Percentiles rank a stretch among this genome's conserved stretches.
Conservation (phyloP, 2,113 vertebrate species). For the Corapipo altera region DNA sequence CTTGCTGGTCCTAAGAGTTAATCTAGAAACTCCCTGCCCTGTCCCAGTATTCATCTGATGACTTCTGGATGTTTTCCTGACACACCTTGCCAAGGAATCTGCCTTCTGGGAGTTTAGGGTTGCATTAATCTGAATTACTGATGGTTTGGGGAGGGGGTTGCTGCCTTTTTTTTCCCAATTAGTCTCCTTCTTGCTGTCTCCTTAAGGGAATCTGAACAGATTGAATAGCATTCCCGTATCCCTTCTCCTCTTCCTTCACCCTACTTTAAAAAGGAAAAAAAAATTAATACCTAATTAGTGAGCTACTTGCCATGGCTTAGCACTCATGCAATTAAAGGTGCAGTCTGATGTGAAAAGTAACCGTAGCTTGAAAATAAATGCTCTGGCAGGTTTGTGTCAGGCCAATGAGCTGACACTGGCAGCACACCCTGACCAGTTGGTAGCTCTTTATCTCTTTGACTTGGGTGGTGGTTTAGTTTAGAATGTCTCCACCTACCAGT, state of each 20-base stretch:
- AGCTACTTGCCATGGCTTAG: background rate
- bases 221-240: background rate
- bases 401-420: background rate
- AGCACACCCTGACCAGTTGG: background rate
- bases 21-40: background rate
- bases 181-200: background rate
- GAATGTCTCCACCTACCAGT: background rate
- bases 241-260: background rate
- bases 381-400: background rate
- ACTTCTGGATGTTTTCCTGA: slow-evolving; percentile 6
- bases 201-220: background rate
- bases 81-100: slow-evolving; percentile 54
- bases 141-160: background rate
- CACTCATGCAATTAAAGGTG: background rate
- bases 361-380: background rate
- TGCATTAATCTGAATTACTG: background rate
- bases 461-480: background rate
- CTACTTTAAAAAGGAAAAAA: background rate
- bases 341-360: background rate
- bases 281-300: background rate
- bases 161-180: background rate
- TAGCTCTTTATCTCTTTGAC: background rate
- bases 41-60: background rate
- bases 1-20: background rate
- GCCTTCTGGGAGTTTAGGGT: background rate